Evolutionary conservation across 2,113 vertebrate genomes (phyloP).

Genomic region (Azemiops feae): DNA sequence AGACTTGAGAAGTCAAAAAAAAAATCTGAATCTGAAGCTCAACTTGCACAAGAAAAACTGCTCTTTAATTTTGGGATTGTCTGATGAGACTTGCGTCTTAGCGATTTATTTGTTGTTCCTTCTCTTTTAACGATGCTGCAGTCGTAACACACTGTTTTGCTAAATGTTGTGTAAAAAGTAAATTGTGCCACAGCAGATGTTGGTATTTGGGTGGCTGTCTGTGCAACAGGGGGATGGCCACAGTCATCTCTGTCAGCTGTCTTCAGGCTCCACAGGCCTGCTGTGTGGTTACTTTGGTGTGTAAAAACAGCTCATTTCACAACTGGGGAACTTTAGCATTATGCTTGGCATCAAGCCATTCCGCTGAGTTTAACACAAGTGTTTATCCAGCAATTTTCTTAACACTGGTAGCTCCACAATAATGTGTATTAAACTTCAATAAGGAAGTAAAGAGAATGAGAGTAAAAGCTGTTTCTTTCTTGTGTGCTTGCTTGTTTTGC

Average conservation of each 20-base stretch:
- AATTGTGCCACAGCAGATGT: conserved; percentile 91
- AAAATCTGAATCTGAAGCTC: conserved; percentile 62
- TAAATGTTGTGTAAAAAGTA: conserved; percentile 96
- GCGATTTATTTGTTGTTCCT: conserved; percentile 71
- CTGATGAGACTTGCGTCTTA: conserved; percentile 62
- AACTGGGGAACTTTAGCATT: conserved; percentile 76
- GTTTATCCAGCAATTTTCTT: conserved; percentile 69
- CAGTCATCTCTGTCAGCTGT: conserved; percentile 81
- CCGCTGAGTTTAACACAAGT: conserved; percentile 54
- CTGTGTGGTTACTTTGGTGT: conserved; percentile 93
- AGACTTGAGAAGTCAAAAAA: conserved; percentile 52
- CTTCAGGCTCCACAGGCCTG: conserved; percentile 77
- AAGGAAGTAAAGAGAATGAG: conserved; percentile 25
- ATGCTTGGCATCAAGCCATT: conserved; percentile 64
- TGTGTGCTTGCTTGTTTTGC: conserved; percentile 6
- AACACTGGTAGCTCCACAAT: conserved; percentile 51
- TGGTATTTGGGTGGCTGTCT: conserved; percentile 76
- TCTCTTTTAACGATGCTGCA: conserved; percentile 75
- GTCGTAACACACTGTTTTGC: conserved; percentile 83
- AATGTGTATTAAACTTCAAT: conserved; percentile 38
- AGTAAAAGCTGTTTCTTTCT: conserved; percentile 5
- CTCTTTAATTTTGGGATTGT: conserved; percentile 70
- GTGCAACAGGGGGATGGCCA: conserved; percentile 74
- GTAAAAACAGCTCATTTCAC: conserved; percentile 84
- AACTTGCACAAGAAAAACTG: conserved; percentile 61